A percentile compares a stretch with the other conserved stretches of the same genome.
Conservation (phyloP, 1,140 invertebrate genomes). For the Apis cerana region DNA sequence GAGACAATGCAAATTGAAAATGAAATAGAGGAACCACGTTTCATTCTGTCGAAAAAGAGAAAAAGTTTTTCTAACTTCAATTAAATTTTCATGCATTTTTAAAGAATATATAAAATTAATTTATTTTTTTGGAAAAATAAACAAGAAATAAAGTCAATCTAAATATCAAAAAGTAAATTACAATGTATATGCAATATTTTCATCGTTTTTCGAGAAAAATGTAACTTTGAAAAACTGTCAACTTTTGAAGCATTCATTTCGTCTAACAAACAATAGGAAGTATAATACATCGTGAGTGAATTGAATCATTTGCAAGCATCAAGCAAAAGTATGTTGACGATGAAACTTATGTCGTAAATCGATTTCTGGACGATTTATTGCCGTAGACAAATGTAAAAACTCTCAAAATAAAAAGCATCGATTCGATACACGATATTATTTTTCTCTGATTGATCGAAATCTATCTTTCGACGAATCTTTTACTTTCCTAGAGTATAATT, state of each 20-base stretch:
- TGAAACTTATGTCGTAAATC: background rate
- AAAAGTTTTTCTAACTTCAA: no score
- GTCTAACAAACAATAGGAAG: background rate
- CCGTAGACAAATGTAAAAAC: background rate
- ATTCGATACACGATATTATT: background rate
- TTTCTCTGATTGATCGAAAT: background rate
- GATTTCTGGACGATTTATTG: background rate
- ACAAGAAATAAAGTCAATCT: no score
- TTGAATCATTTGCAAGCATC: background rate
- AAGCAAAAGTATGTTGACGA: constrained; percentile 11
- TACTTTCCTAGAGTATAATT: background rate
- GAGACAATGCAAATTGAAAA: no score
- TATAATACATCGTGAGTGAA: background rate
- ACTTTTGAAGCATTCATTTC: background rate
- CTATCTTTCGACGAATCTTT: background rate
- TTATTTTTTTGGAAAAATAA: no score
- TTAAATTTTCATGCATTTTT: no score
- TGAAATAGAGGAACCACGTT: no score
- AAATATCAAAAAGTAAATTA: no score
- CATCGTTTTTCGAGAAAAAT: no score
- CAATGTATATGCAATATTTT: no score
- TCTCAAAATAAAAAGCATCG: background rate
- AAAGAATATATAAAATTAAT: no score
- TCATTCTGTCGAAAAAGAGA: no score
- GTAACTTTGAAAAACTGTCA: no score